Base-by-base conservation (phyloP, 2,888 invertebrate species). In the Epirrhoe alternata region DNA sequence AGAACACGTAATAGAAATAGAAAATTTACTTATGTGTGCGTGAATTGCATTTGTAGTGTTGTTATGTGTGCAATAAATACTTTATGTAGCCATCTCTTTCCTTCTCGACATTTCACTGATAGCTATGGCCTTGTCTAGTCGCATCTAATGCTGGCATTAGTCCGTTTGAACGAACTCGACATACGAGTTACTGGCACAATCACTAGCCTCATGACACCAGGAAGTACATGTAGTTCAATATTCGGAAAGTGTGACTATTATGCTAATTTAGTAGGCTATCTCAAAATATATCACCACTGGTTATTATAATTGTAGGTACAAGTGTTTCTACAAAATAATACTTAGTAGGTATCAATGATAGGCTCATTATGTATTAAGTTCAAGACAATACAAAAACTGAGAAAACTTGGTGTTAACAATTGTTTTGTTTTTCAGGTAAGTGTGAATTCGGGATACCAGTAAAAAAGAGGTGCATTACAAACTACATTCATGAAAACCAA, bases 81-180 rank as follows among this genome's bases (percentile, higher is more conserved):
- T 87, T 86, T 86, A 79, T 92, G 83, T 87, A 85, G 85, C 92
- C 88, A 84, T 92, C 93, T 92, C 92, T 92, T 91, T 93, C 92
- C 86, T 85, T 87, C 93, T 89, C 92, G 88, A 91, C 93, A 92
- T 92, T 93, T 92, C 91, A 92, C 91, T 91, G 92, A 92, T 93
- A 93, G 91, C 88, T 90, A 84, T 88, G 91, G 93, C 92, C 93
- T 93, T 92, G 93, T 93, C 93, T 93, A 92, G 92, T 93, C 91
- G 90, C 93, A 93, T 93, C 93, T 92, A 93, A 93, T 92, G 89
- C 92, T 90, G 87, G 92, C 88, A 79, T 89, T 91, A 91, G 92
- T 86, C 79, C 77, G 88, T 93, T 93, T 84, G 86, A 80, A 85
- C 74, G 69, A 69, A 61, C 61, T 67, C 63, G 62, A 68, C 74